Conservation (phyloP, 2,113 vertebrate species). For the Saguinus imperator region DNA sequence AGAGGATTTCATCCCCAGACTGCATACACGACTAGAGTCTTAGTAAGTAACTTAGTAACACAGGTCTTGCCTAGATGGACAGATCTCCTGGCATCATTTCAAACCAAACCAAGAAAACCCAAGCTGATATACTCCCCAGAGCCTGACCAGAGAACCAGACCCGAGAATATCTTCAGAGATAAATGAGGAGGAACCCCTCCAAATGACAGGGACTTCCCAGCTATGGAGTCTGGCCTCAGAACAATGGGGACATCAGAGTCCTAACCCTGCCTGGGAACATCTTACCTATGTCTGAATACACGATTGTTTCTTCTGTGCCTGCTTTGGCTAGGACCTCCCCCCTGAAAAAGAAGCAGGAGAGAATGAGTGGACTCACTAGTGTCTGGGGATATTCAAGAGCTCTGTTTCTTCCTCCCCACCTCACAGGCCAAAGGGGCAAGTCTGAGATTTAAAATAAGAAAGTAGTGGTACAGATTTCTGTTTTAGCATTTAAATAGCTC, state of each 20-base stretch:
- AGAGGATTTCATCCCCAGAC: neutral
- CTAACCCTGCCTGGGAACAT: neutral
- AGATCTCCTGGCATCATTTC: neutral
- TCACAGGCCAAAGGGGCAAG: neutral
- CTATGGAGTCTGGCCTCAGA: neutral
- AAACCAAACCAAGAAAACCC: neutral
- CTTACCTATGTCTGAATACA: conserved; percentile 96
- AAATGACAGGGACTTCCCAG: neutral
- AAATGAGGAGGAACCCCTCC: neutral
- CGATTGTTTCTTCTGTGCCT: conserved; percentile 88
- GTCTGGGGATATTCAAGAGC: neutral
- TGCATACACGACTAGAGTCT: neutral
- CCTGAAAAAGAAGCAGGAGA: conserved; percentile 85
- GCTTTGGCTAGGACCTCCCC: conserved; percentile 95
- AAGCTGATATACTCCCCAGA: neutral
- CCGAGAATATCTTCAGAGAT: neutral
- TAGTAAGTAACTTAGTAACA: neutral
- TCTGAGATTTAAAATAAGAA: neutral
- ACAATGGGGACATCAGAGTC: neutral
- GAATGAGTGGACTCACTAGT: neutral
- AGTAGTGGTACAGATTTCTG: neutral
- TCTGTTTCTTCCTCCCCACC: neutral
- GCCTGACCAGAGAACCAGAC: neutral
- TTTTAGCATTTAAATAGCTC: neutral
- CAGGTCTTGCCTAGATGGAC: neutral